These are phyloP conservation scores for Pammene fasciana DNA, from an alignment of 2,888 invertebrate species.

Conservation along the genomic window DNA sequence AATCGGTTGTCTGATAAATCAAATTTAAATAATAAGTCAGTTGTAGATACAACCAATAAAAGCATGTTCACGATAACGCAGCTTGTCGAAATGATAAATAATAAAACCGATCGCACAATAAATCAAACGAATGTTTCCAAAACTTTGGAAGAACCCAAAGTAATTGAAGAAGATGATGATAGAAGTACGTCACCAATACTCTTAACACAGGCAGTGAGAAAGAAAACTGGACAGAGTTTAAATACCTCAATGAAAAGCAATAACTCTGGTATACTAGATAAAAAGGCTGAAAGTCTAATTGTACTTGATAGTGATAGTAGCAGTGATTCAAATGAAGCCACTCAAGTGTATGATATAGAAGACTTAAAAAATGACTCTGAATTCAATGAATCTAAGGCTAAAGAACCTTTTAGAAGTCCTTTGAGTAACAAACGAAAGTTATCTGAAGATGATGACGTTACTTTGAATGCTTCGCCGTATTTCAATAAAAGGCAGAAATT, in stretches of 20 bases:
- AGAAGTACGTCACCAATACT: slow-evolving; percentile 70
- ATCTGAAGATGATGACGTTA: slow-evolving; percentile 50
- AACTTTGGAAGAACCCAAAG: slow-evolving; percentile 13
- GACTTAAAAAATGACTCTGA: slow-evolving; percentile 44
- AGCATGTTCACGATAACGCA: slow-evolving; percentile 78
- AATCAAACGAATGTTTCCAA: slow-evolving; percentile 36
- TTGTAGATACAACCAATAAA: slow-evolving; percentile 58
- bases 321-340: slow-evolving; percentile 65
- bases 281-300: slow-evolving; percentile 58
- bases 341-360: slow-evolving; percentile 55
- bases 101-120: slow-evolving; percentile 52
- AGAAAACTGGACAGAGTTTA: slow-evolving; percentile 44
- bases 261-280: slow-evolving; percentile 44
- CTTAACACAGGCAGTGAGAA: slow-evolving; percentile 66
- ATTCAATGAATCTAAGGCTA: slow-evolving; percentile 37
- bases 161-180: slow-evolving; percentile 49
- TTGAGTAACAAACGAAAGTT: slow-evolving; percentile 61
- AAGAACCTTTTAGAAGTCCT: slow-evolving; percentile 44
- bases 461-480: slow-evolving; percentile 65
- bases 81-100: slow-evolving; percentile 74
- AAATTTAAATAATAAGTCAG: slow-evolving; percentile 44
- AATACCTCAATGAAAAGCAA: slow-evolving; percentile 41
- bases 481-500: slow-evolving; percentile 70
- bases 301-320: slow-evolving; percentile 67
- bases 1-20: slow-evolving; percentile 43